Conservation (phyloP, 2,797 vertebrate species). For the Artibeus jamaicensis region DNA sequence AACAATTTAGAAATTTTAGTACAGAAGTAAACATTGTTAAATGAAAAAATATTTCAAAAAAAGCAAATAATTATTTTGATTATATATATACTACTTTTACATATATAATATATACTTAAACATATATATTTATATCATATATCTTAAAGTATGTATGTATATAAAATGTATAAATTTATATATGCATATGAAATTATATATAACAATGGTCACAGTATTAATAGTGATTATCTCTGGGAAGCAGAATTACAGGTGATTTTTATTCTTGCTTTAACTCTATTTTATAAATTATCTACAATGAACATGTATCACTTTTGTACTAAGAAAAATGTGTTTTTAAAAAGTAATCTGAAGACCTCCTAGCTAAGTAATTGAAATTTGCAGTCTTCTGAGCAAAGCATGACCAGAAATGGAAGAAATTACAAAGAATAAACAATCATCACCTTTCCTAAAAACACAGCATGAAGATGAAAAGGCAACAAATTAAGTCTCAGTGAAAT, state of each 20-base stretch:
- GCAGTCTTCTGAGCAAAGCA: slow-evolving; percentile 45
- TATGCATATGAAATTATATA: not conserved
- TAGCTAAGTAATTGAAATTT: slow-evolving; percentile 59
- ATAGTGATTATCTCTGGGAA: slow-evolving; percentile 19
- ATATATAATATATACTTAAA: not conserved
- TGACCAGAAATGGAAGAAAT: slow-evolving; percentile 59
- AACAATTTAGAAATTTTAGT: slow-evolving; percentile 53
- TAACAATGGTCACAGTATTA: slow-evolving; percentile 15
- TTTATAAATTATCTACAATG: slow-evolving; percentile 53
- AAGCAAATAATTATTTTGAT: slow-evolving; percentile 2
- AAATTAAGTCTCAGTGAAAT: slow-evolving; percentile 63
- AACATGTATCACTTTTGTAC: slow-evolving; percentile 48
- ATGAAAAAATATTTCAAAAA: slow-evolving; percentile 1
- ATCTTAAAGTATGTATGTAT: not conserved
- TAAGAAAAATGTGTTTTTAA: slow-evolving; percentile 33
- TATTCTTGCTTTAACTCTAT: slow-evolving; percentile 47
- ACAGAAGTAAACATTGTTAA: not conserved
- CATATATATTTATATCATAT: not conserved
- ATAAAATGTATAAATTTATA: not conserved
- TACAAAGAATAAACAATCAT: slow-evolving; percentile 57
- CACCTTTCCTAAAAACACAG: not conserved
- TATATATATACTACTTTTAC: not conserved
- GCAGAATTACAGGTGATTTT: slow-evolving; percentile 37
- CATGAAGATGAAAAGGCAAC: slow-evolving; percentile 55
- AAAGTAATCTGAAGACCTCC: slow-evolving; percentile 54